Base-by-base conservation (phyloP, 2,113 vertebrate genomes). In the Pluvialis apricaria region DNA sequence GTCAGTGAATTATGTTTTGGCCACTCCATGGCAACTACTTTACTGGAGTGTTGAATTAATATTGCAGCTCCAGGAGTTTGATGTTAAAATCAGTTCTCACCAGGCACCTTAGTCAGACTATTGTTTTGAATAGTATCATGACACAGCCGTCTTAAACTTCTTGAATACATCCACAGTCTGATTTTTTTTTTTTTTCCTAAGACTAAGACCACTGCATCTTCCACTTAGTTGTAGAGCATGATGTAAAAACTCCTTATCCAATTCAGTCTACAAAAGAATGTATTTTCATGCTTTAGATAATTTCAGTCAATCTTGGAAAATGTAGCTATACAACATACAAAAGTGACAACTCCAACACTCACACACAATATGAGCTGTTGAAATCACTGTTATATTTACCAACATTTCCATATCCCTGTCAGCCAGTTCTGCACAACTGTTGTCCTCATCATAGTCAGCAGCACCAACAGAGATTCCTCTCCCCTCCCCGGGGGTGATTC, bases 371-470 rank as follows among this genome's bases (percentile, higher is more conserved):
- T 97, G 96, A 97, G 96, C 97, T 97, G 97, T 97, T 97, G 96
- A 97, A 97, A 94, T 97, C 97, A 95, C 97, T 97, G 97, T 97
- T 97, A 97, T 97, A 97, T 97, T 97, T 97, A 97, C 96, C 94
- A 97, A 97, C 96, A 97, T 97, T 97, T 97, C 96, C 97, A 97
- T 97, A 97, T 97, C 96, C 96, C 86, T 97, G 97, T 95, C 97
- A 97, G 96, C 96, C 97, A 96, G 96, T 96, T 96, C 96, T 96
- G 90, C 94, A 96, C 95, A 97, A 97, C 97, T 97, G 97, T 97
- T 97, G 97, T 96, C 97, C 96, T 97, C 88, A 93, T 96, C 96
- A 96, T 97, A 96, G 96, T 97, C 97, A 97, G 96, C 90, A 97
- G 92, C 94, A 95, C 90, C 95, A 97, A 95, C 94, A 97, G 87